A percentile compares a stretch with the other conserved stretches of the same genome.
Conservation (phyloP, 37 sponge, comb jelly and placozoan species). For the Amphimedon queenslandica region DNA sequence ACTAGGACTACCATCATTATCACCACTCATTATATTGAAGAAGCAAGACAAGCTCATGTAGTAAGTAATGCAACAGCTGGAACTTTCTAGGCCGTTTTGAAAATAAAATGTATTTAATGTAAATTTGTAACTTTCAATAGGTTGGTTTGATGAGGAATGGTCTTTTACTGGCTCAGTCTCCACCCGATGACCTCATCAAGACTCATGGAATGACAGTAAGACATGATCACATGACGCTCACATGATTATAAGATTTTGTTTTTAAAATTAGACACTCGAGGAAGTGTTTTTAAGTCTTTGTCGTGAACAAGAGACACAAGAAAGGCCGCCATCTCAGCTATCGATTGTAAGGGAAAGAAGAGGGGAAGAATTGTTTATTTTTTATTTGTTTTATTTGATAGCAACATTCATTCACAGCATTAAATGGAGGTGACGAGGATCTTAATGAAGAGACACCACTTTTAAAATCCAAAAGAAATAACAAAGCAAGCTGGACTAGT, state of each 20-base stretch:
- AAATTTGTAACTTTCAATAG: slow-evolving; percentile 10
- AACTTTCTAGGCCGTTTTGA: neutral
- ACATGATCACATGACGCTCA: neutral
- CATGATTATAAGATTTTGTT: neutral
- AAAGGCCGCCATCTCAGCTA: too few species aligned
- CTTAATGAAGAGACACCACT: too few species aligned
- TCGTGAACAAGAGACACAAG: slow-evolving; percentile 31
- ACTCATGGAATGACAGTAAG: slow-evolving; percentile 32
- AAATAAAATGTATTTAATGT: neutral
- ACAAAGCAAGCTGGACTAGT: too few species aligned
- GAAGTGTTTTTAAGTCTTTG: slow-evolving; percentile 79
- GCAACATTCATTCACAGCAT: too few species aligned
- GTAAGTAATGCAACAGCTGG: slow-evolving; percentile 23
- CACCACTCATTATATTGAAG: slow-evolving; percentile 92
- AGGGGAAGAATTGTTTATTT: too few species aligned
- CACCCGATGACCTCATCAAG: slow-evolving; percentile 55
- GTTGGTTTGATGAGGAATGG: slow-evolving; percentile 89
- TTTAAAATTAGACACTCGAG: slow-evolving; percentile 54
- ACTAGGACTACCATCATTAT: slow-evolving; percentile 62
- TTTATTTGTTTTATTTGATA: too few species aligned
- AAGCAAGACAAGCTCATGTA: slow-evolving; percentile 72
- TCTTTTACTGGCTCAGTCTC: slow-evolving; percentile 57
- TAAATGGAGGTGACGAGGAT: too few species aligned
- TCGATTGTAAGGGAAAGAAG: too few species aligned
- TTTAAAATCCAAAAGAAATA: too few species aligned